A percentile compares a stretch with the other conserved stretches of the same genome.
phyloP scores from a whole-genome alignment of 2,888 invertebrate species.

The Blastobasis adustella region DNA sequence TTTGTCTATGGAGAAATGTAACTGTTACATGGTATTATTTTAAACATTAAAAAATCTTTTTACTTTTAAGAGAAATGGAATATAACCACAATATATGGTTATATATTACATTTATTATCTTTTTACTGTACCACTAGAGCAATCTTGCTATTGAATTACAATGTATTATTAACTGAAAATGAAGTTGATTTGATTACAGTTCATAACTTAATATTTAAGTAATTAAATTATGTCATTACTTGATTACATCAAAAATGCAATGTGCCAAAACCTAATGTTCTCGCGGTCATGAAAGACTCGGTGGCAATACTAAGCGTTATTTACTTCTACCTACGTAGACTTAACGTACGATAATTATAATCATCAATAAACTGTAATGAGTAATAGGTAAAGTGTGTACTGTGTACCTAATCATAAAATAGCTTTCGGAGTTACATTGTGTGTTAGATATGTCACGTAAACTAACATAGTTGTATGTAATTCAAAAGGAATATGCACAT shows the following conservation, averaged over 20 bases:
- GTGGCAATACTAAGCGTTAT: slow-evolving; percentile 24
- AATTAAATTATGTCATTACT: too few relatives aligned
- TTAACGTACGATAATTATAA: slow-evolving; percentile 9
- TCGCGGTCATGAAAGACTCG: slow-evolving; percentile 19
- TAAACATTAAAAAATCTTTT: too few relatives aligned
- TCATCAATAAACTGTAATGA: slow-evolving; percentile 16
- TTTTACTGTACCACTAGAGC: too few relatives aligned
- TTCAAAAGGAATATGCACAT: slow-evolving; percentile 36
- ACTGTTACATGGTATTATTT: too few relatives aligned
- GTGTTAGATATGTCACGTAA: slow-evolving; percentile 47
- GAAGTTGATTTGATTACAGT: too few relatives aligned
- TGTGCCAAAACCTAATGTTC: slow-evolving; percentile 53
- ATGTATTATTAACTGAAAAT: too few relatives aligned
- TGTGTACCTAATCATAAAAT: slow-evolving; percentile 25
- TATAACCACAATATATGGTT: too few relatives aligned
- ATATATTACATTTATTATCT: too few relatives aligned
- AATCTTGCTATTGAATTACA: too few relatives aligned
- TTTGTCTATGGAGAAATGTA: too few relatives aligned
- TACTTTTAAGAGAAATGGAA: too few relatives aligned
- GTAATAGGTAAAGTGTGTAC: slow-evolving; percentile 19
- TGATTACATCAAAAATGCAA: slow-evolving; percentile 4
- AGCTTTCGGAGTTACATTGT: slow-evolving; percentile 37
- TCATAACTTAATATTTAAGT: too few relatives aligned
- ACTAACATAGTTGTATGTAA: slow-evolving; percentile 34
- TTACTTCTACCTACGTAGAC: slow-evolving; percentile 20